Conservation (phyloP, 2,888 invertebrate species). For the Zaprionus obscuricornis region DNA sequence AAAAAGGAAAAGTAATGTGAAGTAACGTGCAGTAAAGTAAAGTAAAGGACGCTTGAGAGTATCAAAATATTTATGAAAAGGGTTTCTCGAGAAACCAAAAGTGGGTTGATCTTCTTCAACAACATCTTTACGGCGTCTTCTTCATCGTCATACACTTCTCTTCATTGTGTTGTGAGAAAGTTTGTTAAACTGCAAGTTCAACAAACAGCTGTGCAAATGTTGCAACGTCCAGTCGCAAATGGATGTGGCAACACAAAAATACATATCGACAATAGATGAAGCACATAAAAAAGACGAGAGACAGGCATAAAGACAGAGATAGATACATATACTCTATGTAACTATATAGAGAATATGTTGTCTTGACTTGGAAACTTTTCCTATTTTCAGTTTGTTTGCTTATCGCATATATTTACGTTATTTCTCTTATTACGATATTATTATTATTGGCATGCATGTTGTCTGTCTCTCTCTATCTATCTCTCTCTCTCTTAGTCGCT, state of each 20-base stretch:
- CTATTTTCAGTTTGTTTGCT: slow-evolving; percentile 42
- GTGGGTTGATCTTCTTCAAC: slow-evolving; percentile 5
- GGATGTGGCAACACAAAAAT: slow-evolving; percentile 1
- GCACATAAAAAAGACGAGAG: too few species aligned
- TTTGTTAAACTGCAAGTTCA: not conserved
- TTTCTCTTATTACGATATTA: slow-evolving; percentile 27
- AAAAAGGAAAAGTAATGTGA: not conserved
- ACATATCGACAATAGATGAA: not conserved
- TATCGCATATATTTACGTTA: slow-evolving; percentile 40
- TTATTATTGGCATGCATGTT: slow-evolving; percentile 41
- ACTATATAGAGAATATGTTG: too few species aligned
- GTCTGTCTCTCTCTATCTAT: slow-evolving; percentile 1
- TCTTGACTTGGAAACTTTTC: slow-evolving; percentile 33
- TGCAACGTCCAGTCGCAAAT: slow-evolving; percentile 17
- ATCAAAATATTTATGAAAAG: slow-evolving; percentile 54
- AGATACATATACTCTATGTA: too few species aligned
- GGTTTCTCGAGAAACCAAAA: slow-evolving; percentile 17
- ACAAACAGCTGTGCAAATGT: slow-evolving; percentile 34
- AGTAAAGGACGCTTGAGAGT: slow-evolving; percentile 33
- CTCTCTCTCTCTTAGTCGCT: not conserved
- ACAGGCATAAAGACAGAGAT: too few species aligned
- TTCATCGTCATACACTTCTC: too few species aligned
- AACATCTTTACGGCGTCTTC: too few species aligned
- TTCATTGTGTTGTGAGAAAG: slow-evolving; percentile 30
- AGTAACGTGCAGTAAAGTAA: not conserved